Percentiles rank a stretch among this genome's conserved stretches.
Evolutionary conservation across 2,113 vertebrate species (phyloP).

Genomic region (Onychostoma macrolepis): DNA sequence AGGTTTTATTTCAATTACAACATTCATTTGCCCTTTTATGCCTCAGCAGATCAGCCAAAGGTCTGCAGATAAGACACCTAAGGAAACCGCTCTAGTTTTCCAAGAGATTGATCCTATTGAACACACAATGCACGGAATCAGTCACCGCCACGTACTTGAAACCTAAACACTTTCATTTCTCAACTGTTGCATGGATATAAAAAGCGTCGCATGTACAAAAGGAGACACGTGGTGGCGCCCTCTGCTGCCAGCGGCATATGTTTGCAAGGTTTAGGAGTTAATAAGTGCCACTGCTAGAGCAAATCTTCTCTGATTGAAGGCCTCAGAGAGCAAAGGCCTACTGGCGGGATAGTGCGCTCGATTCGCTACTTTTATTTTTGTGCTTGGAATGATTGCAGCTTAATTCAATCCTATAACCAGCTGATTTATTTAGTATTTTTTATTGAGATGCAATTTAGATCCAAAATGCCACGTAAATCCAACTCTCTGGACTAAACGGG

Average conservation of each 20-base stretch:
- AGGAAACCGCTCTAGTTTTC: too few species aligned
- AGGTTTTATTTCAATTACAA: too few species aligned
- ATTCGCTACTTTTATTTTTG: conserved; percentile 32
- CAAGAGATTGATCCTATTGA: not conserved
- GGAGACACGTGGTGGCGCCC: conserved; percentile 13
- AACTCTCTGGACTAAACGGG: not conserved
- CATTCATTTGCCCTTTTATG: not conserved
- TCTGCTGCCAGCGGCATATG: conserved; percentile 6
- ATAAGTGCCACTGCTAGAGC: conserved; percentile 21
- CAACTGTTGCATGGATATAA: not conserved
- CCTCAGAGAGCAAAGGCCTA: conserved; percentile 37
- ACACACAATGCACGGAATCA: too few species aligned
- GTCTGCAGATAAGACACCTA: not conserved
- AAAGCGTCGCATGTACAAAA: not conserved
- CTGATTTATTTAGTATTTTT: not conserved
- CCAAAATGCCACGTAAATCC: not conserved
- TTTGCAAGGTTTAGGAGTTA: not conserved
- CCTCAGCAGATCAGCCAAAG: not conserved
- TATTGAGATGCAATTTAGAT: not conserved
- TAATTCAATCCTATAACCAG: not conserved
- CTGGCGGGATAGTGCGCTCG: not conserved
- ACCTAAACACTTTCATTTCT: not conserved
- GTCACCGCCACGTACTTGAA: not conserved
- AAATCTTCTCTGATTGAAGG: conserved; percentile 25
- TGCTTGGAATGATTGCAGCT: not conserved